phyloP scores from a whole-genome alignment of 1,140 invertebrate species.

The Pseudachorutes palmiensis region DNA sequence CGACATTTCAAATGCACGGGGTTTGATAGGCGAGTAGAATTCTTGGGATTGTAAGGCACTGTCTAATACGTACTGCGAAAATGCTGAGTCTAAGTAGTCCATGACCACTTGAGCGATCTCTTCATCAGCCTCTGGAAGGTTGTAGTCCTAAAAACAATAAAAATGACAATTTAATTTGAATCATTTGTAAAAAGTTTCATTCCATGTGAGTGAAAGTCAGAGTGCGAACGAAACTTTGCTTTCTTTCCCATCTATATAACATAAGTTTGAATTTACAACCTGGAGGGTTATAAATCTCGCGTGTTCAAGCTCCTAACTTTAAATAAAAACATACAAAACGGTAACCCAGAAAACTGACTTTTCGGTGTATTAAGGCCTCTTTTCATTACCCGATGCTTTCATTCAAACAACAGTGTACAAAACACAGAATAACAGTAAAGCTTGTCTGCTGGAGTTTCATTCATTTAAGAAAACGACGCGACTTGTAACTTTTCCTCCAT shows the following conservation, averaged over 20 bases:
- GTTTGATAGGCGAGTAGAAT: constrained; percentile 26
- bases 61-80: constrained; percentile 34
- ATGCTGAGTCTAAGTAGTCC: constrained; percentile 35
- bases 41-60: constrained; percentile 37
- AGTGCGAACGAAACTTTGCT: too few species aligned
- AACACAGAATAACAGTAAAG: too few species aligned
- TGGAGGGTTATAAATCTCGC: too few species aligned
- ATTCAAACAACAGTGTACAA: too few species aligned
- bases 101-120: constrained; percentile 30
- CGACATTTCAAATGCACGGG: constrained; percentile 11
- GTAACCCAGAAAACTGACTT: too few species aligned
- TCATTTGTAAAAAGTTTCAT: not conserved
- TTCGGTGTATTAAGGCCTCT: too few species aligned
- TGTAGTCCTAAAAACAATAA: constrained; percentile 17
- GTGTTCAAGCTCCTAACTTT: too few species aligned
- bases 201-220: too few species aligned
- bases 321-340: too few species aligned
- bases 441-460: not conserved
- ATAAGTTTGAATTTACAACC: too few species aligned
- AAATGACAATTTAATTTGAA: not conserved
- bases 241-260: too few species aligned
- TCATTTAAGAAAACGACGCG: not conserved
- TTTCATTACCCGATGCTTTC: too few species aligned
- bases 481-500: constrained; percentile 5
- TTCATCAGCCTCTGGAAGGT: constrained; percentile 20